phyloP scores from a whole-genome alignment of 30 jellyfish, hydroid and myxozoan species.

The Hydra vulgaris region DNA sequence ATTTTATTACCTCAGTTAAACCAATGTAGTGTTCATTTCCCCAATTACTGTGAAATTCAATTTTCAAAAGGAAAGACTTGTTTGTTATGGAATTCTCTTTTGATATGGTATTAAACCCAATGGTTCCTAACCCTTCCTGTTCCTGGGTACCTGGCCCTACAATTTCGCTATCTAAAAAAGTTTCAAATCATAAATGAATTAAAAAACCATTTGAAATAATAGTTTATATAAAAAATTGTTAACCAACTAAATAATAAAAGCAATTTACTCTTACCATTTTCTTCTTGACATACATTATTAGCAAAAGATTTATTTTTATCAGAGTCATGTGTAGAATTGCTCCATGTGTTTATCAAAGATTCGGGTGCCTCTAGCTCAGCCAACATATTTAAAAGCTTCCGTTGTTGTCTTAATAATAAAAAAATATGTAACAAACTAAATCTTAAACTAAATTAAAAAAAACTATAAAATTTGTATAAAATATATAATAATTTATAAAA shows the following conservation, averaged over 20 bases:
- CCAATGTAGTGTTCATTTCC: constrained; percentile 71
- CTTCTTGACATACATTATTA: not conserved
- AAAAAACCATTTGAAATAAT: too few species aligned
- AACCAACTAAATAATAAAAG: too few species aligned
- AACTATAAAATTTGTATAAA: too few species aligned
- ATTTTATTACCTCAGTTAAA: constrained; percentile 92
- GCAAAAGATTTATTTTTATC: not conserved
- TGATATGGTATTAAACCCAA: not conserved
- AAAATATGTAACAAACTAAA: not conserved
- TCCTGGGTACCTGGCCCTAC: too few species aligned
- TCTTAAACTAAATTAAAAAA: not conserved
- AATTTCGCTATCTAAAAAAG: not conserved
- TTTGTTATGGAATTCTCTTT: not conserved
- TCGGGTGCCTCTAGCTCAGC: constrained; percentile 62
- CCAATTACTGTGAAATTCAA: constrained; percentile 53
- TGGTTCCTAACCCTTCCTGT: too few species aligned
- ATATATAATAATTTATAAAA: too few species aligned
- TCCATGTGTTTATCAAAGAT: not conserved
- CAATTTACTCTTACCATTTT: not conserved
- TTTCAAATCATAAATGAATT: too few species aligned
- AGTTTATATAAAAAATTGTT: too few species aligned
- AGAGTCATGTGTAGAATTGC: not conserved
- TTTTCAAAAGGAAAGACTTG: not conserved
- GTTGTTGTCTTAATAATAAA: constrained; percentile 56
- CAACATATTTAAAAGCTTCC: constrained; percentile 49